These are phyloP conservation scores for Halictus rubicundus DNA, from an alignment of 1,140 invertebrate genomes.

Conservation along the genomic window DNA sequence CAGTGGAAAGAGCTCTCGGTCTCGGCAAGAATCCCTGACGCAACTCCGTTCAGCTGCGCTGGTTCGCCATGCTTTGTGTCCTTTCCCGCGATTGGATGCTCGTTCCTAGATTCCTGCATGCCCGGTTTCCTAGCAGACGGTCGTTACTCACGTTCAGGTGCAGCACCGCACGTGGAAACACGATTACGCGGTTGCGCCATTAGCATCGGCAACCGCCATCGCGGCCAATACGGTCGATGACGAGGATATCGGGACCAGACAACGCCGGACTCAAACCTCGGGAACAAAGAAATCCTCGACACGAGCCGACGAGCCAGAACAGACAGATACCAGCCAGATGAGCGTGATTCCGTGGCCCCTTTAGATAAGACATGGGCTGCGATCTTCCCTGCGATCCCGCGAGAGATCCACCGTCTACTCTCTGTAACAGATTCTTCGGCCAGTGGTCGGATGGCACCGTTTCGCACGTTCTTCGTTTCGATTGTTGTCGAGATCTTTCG, in stretches of 20 bases:
- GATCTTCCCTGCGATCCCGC: neutral
- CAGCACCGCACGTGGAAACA: slow-evolving; percentile 68
- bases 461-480: too few species aligned
- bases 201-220: slow-evolving; percentile 23
- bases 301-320: slow-evolving; percentile 36
- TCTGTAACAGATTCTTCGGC: too few species aligned
- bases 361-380: slow-evolving; percentile 59
- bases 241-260: slow-evolving; percentile 34
- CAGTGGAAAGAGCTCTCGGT: slow-evolving; percentile 3
- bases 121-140: slow-evolving; percentile 53
- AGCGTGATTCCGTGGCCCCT: slow-evolving; percentile 57
- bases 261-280: slow-evolving; percentile 39
- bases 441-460: too few species aligned
- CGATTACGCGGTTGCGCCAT: slow-evolving; percentile 66
- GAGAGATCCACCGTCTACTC: neutral
- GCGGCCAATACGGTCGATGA: slow-evolving; percentile 2
- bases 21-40: slow-evolving; percentile 47
- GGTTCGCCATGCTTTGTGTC: slow-evolving; percentile 51
- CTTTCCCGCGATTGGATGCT: slow-evolving; percentile 43
- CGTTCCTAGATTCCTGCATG: slow-evolving; percentile 54
- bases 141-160: slow-evolving; percentile 75
- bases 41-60: slow-evolving; percentile 25
- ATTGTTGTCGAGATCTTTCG: too few species aligned
- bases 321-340: slow-evolving; percentile 32
- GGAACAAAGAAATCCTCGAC: slow-evolving; percentile 73